Base-by-base conservation (phyloP, 2,888 invertebrate genomes). In the Cheilosia urbana region DNA sequence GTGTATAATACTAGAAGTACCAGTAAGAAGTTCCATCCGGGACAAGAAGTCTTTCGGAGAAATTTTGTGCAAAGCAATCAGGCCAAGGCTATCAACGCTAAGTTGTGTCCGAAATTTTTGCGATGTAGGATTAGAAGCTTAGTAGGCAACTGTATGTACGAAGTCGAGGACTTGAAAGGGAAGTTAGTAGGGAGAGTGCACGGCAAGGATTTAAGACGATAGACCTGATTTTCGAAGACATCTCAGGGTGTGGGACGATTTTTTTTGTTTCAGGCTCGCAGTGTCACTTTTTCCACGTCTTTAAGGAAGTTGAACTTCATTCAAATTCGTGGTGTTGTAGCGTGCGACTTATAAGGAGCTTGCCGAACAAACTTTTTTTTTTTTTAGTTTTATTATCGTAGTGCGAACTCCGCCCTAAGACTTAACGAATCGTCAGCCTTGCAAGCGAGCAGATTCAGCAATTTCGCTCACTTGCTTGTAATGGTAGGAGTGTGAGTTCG, bases 51-150 rank as follows among this genome's bases (percentile, higher is more conserved):
- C 5, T 63, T 27, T 6, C 27, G 47, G 17, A 19, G 63, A 1
- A 63, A 63, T 15, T 63, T 63, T 11, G 17, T 47, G 11, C 19
- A 21, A 13, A 63, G 63, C 21, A 45, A 63, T n/a, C 62, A 3
- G 9, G 42, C 4, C 27, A 62, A 62, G 13, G n/a, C 0, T n/a
- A 30, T 62, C n/a, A 47, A 37, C 4, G 21, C 47, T 27, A 63
- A 63, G 5, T n/a, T 63, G 1, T 47, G 63, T 30, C 17, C 63
- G 2, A 63, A 63, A n/a, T 49, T 30, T 63, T n/a, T 63, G n/a
- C 24, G 42, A 2, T 63, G 63, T 24, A 4, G 47, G 5, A 30
- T 63, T 13, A 24, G 42, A n/a, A 63, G 21, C 13, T 4, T 3
- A n/a, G 11, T 63, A n/a, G 63, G 63, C 4, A 63, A 19, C 5